Evolutionary conservation across 2,888 invertebrate species (phyloP).

Genomic region (Parochlus steinenii): DNA sequence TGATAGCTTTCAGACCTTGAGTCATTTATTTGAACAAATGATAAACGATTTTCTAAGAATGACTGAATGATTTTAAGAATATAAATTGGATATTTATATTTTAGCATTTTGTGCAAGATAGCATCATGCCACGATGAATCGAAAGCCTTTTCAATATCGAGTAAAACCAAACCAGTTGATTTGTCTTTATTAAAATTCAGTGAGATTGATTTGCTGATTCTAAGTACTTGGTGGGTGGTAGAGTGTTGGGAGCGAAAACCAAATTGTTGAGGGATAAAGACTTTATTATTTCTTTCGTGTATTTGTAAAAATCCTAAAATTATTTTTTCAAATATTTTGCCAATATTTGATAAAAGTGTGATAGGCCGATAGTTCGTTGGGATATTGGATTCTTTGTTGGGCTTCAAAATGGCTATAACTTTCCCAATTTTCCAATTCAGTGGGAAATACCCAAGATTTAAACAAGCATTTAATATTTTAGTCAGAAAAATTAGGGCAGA

Average conservation of each 20-base stretch:
- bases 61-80: conserved; percentile 16
- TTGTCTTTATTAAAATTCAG: conserved; percentile 17
- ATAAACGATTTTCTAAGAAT: conserved; percentile 17
- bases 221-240: conserved; percentile 18
- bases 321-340: conserved; percentile 17
- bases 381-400: conserved; percentile 15
- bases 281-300: conserved; percentile 12
- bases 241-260: conserved; percentile 19
- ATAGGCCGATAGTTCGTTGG: conserved; percentile 18
- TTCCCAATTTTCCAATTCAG: conserved; percentile 17
- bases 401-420: conserved; percentile 17
- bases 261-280: conserved; percentile 18
- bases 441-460: conserved; percentile 11
- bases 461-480: background rate
- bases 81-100: conserved; percentile 15
- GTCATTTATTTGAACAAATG: conserved; percentile 16
- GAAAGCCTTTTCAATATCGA: conserved; percentile 22
- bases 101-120: conserved; percentile 17
- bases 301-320: conserved; percentile 13
- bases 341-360: conserved; percentile 16
- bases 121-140: conserved; percentile 22
- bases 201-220: conserved; percentile 17
- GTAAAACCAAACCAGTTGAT: conserved; percentile 17
- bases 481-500: background rate
- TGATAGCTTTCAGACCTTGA: conserved; percentile 10